phyloP scores from a whole-genome alignment of 2,113 vertebrate genomes.

The Alethe castanea region DNA sequence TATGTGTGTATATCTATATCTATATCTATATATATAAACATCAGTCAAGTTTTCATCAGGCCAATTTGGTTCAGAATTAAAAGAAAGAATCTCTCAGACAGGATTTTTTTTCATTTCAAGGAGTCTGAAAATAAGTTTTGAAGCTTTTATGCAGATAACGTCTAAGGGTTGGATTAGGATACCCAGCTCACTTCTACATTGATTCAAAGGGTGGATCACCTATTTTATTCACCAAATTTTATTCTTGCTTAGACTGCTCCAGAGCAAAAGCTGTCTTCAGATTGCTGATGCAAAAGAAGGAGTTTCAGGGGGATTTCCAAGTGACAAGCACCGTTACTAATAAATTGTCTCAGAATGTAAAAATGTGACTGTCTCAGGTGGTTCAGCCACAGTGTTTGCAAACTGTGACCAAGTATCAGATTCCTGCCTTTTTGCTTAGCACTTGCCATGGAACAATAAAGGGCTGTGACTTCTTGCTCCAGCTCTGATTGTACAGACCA shows the following conservation, averaged over 20 bases:
- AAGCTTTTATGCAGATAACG: neutral
- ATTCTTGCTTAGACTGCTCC: slow-evolving; percentile 25
- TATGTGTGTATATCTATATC: neutral
- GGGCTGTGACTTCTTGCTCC: neutral
- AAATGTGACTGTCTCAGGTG: slow-evolving; percentile 72
- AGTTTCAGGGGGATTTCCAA: slow-evolving; percentile 55
- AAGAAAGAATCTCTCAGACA: neutral
- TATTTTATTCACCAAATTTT: slow-evolving; percentile 20
- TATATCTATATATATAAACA: neutral
- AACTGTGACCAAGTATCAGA: slow-evolving; percentile 78
- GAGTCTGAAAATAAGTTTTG: neutral
- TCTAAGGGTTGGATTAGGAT: neutral
- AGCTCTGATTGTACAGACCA: slow-evolving; percentile 5
- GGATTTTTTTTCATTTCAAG: neutral
- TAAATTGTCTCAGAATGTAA: slow-evolving; percentile 69
- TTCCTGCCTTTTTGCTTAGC: slow-evolving; percentile 70
- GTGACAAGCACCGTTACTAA: slow-evolving; percentile 63
- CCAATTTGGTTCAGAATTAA: neutral
- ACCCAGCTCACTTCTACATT: neutral
- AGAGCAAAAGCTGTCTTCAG: slow-evolving; percentile 1
- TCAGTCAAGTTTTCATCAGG: neutral
- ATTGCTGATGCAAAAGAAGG: neutral
- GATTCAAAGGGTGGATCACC: neutral
- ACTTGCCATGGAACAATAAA: slow-evolving; percentile 59
- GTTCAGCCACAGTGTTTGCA: slow-evolving; percentile 80